These are phyloP conservation scores for Theonella swinhoei DNA, from an alignment of 37 sponge, comb jelly and placozoan species.

Conservation along the genomic window DNA sequence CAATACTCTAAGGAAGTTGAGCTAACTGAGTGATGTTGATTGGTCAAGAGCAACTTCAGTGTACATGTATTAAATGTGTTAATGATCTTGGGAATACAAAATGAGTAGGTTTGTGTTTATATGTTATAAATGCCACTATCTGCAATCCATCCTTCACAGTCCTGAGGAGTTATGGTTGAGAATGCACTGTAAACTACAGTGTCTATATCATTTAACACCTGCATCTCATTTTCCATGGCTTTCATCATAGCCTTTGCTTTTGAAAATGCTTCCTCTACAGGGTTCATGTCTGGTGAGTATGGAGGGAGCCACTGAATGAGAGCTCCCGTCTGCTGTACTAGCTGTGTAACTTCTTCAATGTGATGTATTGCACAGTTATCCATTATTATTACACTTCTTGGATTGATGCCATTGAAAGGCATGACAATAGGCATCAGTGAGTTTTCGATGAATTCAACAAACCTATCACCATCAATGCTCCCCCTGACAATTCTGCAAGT, in stretches of 20 bases:
- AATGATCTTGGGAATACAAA: not conserved
- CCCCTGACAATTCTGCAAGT: conserved; percentile 13
- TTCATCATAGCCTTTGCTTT: no score
- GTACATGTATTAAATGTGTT: not conserved
- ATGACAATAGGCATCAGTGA: conserved; percentile 1
- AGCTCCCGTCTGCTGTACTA: conserved; percentile 4
- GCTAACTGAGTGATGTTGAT: no score
- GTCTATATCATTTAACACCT: conserved; percentile 16
- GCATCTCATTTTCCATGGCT: conserved; percentile 17
- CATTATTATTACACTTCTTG: conserved; percentile 19
- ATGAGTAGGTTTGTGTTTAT: not conserved
- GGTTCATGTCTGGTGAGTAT: no score
- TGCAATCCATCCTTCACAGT: no score
- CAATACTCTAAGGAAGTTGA: not conserved
- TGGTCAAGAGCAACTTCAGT: no score
- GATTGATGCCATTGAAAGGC: conserved; percentile 19
- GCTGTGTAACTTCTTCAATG: not conserved
- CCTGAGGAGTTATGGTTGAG: no score
- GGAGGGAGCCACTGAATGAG: no score
- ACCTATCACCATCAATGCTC: conserved; percentile 20
- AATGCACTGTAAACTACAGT: conserved; percentile 17
- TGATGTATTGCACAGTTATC: conserved; percentile 41
- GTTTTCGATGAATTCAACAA: not conserved
- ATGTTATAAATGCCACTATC: no score
- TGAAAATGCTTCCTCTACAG: no score